Percentiles rank a stretch among this genome's conserved stretches.
Conservation (phyloP, 2,888 invertebrate genomes). For the Bhutanitis thaidina region DNA sequence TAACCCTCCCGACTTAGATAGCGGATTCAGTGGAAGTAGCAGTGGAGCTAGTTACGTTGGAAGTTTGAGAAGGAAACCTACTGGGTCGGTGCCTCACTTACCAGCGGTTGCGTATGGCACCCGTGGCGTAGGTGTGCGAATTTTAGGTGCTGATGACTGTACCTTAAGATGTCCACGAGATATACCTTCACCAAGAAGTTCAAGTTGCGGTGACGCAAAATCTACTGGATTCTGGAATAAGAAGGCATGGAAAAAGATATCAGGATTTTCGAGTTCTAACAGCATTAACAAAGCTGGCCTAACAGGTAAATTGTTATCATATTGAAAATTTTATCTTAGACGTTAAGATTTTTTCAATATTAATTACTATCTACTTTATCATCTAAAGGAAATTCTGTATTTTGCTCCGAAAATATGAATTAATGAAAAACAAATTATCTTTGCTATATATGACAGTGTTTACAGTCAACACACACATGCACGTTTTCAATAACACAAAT, state of each 20-base stretch:
- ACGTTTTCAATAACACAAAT: conserved; percentile 38
- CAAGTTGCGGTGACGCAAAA: conserved; percentile 73
- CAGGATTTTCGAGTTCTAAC: conserved; percentile 85
- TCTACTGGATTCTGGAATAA: conserved; percentile 84
- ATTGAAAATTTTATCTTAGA: conserved; percentile 1
- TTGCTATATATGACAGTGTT: no score
- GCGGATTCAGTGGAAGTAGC: conserved; percentile 91
- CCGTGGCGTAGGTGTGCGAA: conserved; percentile 70
- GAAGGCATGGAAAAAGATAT: conserved; percentile 89
- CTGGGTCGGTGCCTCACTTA: conserved; percentile 71
- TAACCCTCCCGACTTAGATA: conserved; percentile 86
- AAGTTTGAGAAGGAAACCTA: conserved; percentile 81
- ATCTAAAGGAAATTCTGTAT: background rate
- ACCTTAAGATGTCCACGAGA: conserved; percentile 63
- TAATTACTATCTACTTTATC: background rate
- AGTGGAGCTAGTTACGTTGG: conserved; percentile 90
- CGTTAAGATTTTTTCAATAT: background rate
- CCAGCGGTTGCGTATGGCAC: conserved; percentile 77
- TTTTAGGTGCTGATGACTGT: conserved; percentile 67
- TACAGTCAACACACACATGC: conserved; percentile 7
- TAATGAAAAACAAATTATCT: no score
- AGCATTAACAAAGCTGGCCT: conserved; percentile 84
- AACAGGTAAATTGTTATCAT: conserved; percentile 77
- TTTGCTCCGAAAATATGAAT: no score
- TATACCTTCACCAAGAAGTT: conserved; percentile 63